These are phyloP conservation scores for Rhodophaea formosa DNA, from an alignment of 2,888 invertebrate genomes.

Conservation along the genomic window DNA sequence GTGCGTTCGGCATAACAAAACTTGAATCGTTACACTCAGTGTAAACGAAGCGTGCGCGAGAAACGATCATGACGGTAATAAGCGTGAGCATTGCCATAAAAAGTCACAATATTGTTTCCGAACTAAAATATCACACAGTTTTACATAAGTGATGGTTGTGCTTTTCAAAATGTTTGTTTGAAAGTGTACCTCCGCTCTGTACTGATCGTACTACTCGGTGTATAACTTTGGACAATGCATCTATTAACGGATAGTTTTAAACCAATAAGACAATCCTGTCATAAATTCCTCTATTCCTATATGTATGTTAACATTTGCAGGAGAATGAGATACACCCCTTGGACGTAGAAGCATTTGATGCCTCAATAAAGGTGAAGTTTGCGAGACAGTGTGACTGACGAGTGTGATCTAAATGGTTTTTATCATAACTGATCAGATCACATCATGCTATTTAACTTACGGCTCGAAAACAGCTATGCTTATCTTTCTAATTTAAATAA, in stretches of 20 bases:
- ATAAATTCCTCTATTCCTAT: constrained; percentile 13
- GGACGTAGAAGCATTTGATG: constrained; percentile 74
- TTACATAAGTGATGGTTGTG: neutral
- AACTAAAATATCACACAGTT: constrained; percentile 10
- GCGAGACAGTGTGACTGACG: constrained; percentile 40
- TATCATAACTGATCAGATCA: constrained; percentile 10
- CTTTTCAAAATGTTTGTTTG: neutral
- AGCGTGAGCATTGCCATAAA: constrained; percentile 37
- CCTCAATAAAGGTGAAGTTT: constrained; percentile 74
- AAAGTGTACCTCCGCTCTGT: neutral
- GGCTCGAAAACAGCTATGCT: constrained; percentile 12
- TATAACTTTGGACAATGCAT: neutral
- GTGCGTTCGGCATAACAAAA: constrained; percentile 32
- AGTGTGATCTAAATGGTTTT: constrained; percentile 37
- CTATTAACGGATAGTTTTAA: neutral
- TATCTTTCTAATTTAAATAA: neutral
- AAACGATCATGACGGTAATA: constrained; percentile 49
- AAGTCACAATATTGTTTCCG: constrained; percentile 28
- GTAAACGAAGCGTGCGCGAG: constrained; percentile 48
- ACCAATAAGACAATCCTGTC: neutral
- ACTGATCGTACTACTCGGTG: too few relatives aligned
- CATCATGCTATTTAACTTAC: constrained; percentile 17
- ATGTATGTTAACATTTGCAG: constrained; percentile 58
- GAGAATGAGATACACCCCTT: constrained; percentile 63
- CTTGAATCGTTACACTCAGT: constrained; percentile 33